Conservation (phyloP, 2,797 vertebrate species). For the Apodemus agrarius region DNA sequence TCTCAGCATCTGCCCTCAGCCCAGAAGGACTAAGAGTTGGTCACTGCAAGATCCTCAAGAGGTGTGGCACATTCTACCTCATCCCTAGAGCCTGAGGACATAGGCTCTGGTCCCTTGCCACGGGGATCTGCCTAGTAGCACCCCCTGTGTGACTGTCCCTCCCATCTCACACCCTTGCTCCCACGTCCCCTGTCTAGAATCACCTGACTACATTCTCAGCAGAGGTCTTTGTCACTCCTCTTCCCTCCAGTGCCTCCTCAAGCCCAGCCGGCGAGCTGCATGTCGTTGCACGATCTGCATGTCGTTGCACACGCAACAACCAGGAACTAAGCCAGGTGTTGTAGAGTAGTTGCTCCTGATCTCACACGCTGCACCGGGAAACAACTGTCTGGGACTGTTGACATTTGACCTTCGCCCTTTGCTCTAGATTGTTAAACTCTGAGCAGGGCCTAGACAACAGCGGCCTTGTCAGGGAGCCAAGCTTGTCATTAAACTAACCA, state of each 20-base stretch:
- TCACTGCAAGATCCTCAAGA: not conserved
- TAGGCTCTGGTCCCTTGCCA: not conserved
- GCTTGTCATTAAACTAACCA: not conserved
- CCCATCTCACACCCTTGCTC: not conserved
- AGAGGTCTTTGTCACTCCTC: too few species aligned
- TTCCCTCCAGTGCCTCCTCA: not conserved
- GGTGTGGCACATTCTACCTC: not conserved
- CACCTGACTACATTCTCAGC: not conserved
- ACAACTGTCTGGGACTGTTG: not conserved
- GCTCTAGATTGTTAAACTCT: not conserved
- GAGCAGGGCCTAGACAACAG: not conserved
- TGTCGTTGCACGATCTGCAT: too few species aligned
- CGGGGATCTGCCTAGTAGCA: not conserved
- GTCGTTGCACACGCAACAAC: not conserved
- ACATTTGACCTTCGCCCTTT: not conserved
- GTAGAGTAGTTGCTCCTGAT: not conserved
- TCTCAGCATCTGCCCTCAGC: not conserved
- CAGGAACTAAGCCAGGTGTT: not conserved
- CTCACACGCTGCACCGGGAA: not conserved
- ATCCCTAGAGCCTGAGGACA: not conserved
- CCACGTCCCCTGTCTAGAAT: not conserved
- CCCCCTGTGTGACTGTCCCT: too few species aligned
- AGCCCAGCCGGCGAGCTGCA: not conserved
- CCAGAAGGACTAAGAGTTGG: not conserved
- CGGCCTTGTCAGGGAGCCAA: not conserved